Base-by-base conservation (phyloP, 2,888 invertebrate genomes). In the Microdon myrmicae region DNA sequence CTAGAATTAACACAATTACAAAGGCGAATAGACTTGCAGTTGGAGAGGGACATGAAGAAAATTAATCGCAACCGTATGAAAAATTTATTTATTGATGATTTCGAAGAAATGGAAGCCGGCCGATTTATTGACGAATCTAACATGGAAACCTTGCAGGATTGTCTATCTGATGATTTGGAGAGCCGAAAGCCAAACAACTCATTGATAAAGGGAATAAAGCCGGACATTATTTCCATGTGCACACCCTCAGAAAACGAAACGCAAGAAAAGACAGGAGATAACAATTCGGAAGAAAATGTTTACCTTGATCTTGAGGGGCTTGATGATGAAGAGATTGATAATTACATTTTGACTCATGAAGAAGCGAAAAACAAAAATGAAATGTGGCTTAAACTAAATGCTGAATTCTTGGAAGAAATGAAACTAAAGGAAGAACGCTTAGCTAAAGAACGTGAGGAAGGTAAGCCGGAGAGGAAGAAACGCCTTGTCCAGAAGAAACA, bases 271-370 rank as follows among this genome's bases (percentile, higher is more conserved):
- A 54, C 72, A 0, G 54, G 31, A 14, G 68, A 60, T 2, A 17
- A 14, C 13, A 54, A 58, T 25, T 29, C 34, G 9, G 73, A 73
- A 4, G 75, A 74, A 14, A 67, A 44, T n/a, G 69, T 67, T 1
- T 90, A 90, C 68, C 79, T 93, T 9, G 83, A 88, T 67, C 81
- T 92, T 26, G 87, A 86, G 28, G 87, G 86, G 25, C 85, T 94
- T 37, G 94, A 97, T 72, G 98, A 98, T 72, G 89, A 87, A 3
- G 97, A 98, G 82, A 83, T 98, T 34, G 90, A 92, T 73, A 86
- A 88, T 8, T 90, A 96, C 71, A 91, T 97, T 59, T 84, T 94
- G 81, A 85, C 85, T 2, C 90, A 90, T 28, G 86, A 87, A 39
- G 98, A 98, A 79, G 87, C 90, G 0, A 80, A 85, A 38, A 84